Conservation (phyloP, 2,113 vertebrate genomes). For the Dromiciops gliroides region DNA sequence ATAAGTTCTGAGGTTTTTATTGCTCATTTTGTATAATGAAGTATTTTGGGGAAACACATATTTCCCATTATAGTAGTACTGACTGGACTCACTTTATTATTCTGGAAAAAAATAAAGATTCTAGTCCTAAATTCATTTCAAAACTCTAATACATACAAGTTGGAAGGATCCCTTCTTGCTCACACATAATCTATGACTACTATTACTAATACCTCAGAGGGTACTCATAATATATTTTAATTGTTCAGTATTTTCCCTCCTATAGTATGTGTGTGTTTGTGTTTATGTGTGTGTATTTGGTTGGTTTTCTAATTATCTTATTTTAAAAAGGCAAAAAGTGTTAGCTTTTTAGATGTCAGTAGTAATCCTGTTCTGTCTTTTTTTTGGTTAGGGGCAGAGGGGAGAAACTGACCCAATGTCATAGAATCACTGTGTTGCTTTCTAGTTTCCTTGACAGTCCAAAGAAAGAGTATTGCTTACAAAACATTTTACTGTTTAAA, state of each 20-base stretch:
- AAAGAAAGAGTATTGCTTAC: constrained; percentile 82
- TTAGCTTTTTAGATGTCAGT: constrained; percentile 69
- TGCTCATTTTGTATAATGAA: neutral
- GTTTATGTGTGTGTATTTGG: constrained; percentile 14
- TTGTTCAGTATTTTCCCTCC: fast-evolving
- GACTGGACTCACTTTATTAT: neutral
- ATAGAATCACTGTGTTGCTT: constrained; percentile 74
- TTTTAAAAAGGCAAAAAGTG: constrained; percentile 59
- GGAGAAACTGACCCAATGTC: constrained; percentile 76
- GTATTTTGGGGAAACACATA: neutral
- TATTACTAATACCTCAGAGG: neutral
- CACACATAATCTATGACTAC: constrained; percentile 57
- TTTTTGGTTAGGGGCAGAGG: constrained; percentile 35
- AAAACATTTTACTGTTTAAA: constrained; percentile 84
- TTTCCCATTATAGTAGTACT: neutral
- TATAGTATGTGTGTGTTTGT: neutral
- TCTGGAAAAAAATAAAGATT: constrained; percentile 5
- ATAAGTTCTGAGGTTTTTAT: neutral
- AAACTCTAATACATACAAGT: constrained; percentile 37
- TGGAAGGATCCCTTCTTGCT: neutral
- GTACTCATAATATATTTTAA: neutral
- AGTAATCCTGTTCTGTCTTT: constrained; percentile 69
- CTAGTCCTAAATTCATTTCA: constrained; percentile 32
- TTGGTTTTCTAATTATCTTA: constrained; percentile 58
- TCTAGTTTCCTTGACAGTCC: constrained; percentile 77